Evolutionary conservation across 2,797 vertebrate species (phyloP), one percentile per base, ranked within the genome.

Genomic region (Gymnodraco acuticeps): DNA sequence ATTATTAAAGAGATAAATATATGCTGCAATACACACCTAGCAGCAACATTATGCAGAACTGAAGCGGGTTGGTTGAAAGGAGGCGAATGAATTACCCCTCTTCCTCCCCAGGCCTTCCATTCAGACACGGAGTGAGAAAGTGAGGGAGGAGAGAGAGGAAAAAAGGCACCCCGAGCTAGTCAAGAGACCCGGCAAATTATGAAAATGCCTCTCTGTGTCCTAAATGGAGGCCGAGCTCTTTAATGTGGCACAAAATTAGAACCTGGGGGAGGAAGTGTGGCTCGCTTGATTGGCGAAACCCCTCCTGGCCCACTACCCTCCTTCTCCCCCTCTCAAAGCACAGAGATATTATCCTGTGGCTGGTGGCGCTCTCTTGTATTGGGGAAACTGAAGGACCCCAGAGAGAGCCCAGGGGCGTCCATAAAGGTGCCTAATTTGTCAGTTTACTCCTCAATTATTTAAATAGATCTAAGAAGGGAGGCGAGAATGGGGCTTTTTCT

Each of bases 201-300:
- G 94, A 95, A 96, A 95, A 95, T 95, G 94, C 92, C 81, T 92
- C 92, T 94, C 92, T 95, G 90, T 93, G 94, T 94, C 91, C 93
- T 95, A 93, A 95, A 95, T 93, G 93, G 93, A 93, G 91, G 92
- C 92, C 90, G 92, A 95, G 92, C 94, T 94, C 92, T 94, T 95
- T 95, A 96, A 96, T 95, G 94, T 95, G 94, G 94, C 95, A 95
- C 94, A 95, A 95, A 95, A 96, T 96, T 96, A 95, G 92, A 95
- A 96, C 95, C 94, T 93, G 91, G 86, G 94, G 95, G 94, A 93
- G 90, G 90, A 89, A 94, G 92, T 93, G 93, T 92, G 93, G 93
- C 92, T 92, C 63, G 77, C 92, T 94, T 95, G 94, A 95, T 94
- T 95, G 94, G 93, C 90, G 91, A 95, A 95, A 95, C 92, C 83